These are phyloP conservation scores for Eptatretus burgeri DNA, from an alignment of 2,113 vertebrate genomes.

Conservation along the genomic window DNA sequence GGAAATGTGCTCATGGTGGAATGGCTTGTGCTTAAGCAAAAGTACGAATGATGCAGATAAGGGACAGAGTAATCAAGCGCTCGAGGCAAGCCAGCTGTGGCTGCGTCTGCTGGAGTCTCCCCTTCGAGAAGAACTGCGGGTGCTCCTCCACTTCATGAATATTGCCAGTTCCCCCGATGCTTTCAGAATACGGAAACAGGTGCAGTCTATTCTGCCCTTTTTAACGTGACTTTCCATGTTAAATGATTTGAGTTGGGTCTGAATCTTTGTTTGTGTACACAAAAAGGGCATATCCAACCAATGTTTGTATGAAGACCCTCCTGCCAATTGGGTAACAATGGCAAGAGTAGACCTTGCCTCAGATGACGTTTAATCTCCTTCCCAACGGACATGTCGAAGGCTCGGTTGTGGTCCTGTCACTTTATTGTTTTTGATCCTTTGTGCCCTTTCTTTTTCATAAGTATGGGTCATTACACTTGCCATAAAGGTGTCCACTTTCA, in stretches of 20 bases:
- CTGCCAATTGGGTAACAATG: constrained; percentile 7
- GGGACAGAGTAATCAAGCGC: constrained; percentile 20
- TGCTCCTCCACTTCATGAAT: constrained; percentile 26
- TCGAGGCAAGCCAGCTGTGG: constrained; percentile 31
- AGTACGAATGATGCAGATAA: constrained; percentile 17
- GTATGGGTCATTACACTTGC: too few relatives aligned
- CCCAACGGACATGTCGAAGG: too few relatives aligned
- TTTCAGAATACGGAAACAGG: constrained; percentile 34
- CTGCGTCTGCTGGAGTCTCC: constrained; percentile 23
- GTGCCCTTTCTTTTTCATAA: too few relatives aligned
- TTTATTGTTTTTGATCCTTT: too few relatives aligned
- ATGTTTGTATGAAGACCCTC: neutral
- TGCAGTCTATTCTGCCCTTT: constrained; percentile 10
- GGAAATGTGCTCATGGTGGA: too few relatives aligned
- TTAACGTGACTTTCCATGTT: too few relatives aligned
- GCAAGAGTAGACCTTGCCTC: neutral
- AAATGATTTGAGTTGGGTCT: neutral
- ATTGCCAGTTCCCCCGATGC: constrained; percentile 17
- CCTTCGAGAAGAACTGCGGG: constrained; percentile 23
- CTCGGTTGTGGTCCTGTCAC: too few relatives aligned
- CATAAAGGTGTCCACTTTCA: too few relatives aligned
- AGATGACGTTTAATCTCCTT: too few relatives aligned
- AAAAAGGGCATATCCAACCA: neutral
- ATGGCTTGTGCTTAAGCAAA: too few relatives aligned
- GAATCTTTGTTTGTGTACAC: neutral